These are phyloP conservation scores for Latrodectus elegans DNA, from an alignment of 2,888 invertebrate species.

Conservation along the genomic window DNA sequence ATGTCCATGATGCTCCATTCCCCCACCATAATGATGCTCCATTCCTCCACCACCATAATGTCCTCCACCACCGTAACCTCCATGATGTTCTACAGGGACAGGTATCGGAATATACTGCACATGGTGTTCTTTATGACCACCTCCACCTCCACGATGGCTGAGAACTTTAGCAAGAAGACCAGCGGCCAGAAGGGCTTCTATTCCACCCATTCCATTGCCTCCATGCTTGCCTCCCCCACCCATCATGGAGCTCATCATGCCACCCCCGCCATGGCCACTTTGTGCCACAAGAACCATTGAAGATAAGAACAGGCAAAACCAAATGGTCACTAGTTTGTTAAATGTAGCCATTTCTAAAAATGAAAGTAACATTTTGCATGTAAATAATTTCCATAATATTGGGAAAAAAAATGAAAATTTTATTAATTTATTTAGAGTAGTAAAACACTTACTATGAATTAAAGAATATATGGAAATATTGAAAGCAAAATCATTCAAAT, in stretches of 20 bases:
- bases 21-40: background rate
- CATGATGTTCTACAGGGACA: constrained; percentile 4
- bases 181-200: constrained; percentile 49
- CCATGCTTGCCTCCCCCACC: constrained; percentile 12
- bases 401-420: background rate
- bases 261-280: background rate
- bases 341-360: constrained; percentile 26
- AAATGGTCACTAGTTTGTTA: constrained; percentile 24
- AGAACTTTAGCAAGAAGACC: constrained; percentile 56
- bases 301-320: constrained; percentile 12
- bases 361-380: background rate
- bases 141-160: background rate
- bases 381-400: background rate
- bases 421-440: background rate
- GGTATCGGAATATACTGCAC: constrained; percentile 42
- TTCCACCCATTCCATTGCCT: constrained; percentile 2
- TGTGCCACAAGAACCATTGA: constrained; percentile 14
- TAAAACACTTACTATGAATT: background rate
- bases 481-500: no score
- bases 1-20: background rate
- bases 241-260: constrained; percentile 37
- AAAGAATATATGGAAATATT: no score
- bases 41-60: background rate
- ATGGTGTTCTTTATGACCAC: constrained; percentile 20
- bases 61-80: background rate